Percentiles rank a stretch among this genome's conserved stretches.
These are phyloP conservation scores for Trinectes maculatus DNA, from an alignment of 2,113 vertebrate species.

Conservation along the genomic window DNA sequence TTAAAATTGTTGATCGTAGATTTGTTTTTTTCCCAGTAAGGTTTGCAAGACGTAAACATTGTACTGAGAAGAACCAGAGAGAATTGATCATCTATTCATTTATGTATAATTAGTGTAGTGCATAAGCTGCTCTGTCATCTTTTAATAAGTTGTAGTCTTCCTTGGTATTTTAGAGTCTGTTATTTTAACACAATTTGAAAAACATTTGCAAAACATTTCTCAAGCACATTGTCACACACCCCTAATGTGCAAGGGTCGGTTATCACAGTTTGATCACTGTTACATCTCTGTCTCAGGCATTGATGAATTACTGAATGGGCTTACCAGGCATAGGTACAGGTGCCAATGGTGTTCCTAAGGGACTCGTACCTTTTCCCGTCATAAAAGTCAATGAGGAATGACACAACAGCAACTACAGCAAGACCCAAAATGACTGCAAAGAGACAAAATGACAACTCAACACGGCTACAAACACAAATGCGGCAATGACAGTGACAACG, in stretches of 20 bases:
- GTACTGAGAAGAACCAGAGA: not conserved
- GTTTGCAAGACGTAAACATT: not conserved
- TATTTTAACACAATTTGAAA: not conserved
- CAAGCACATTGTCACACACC: not conserved
- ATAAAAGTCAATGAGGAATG: too few species aligned
- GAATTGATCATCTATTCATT: not conserved
- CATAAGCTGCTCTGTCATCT: not conserved
- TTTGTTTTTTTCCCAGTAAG: not conserved
- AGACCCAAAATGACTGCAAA: not conserved
- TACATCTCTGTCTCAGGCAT: constrained; percentile 24
- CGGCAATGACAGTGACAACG: not conserved
- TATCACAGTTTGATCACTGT: not conserved
- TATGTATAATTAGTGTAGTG: not conserved
- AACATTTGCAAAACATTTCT: not conserved
- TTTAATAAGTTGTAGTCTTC: constrained; percentile 23
- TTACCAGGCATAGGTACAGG: not conserved
- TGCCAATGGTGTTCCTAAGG: too few species aligned
- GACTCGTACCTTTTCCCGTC: too few species aligned
- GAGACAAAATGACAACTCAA: not conserved
- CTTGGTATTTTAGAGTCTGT: not conserved
- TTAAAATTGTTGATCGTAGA: not conserved
- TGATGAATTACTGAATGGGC: constrained; percentile 5
- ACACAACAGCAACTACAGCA: not conserved
- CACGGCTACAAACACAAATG: not conserved
- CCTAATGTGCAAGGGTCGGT: not conserved